Base-by-base conservation (phyloP, 1,140 invertebrate genomes). In the Diprion similis region DNA sequence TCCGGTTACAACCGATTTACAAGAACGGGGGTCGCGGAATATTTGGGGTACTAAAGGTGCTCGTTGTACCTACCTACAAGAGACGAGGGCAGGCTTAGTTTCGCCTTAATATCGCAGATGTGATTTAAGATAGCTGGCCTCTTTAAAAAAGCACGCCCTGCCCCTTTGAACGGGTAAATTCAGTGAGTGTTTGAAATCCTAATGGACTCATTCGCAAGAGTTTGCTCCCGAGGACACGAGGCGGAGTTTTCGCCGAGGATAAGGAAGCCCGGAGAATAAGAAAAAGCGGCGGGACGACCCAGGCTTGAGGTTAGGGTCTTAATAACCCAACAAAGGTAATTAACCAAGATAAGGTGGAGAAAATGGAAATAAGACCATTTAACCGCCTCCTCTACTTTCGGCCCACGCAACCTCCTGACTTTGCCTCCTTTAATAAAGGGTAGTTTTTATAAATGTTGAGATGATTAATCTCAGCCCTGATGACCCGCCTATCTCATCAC, bases 251-350 rank as follows among this genome's bases (percentile, higher is more conserved):
- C 24, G 24, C 24, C 24, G 24, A 37, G 24, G 24, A 37, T 37
- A 37, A 37, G 24, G 24, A 37, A 37, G 24, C 24, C 2, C 2
- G 24, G 24, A 6, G 24, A 37, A 37, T 37, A 37, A 37, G 24
- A 37, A 37, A 37, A 37, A 37, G 24, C 24, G 24, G 24, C 24
- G 24, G 24, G 24, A 37, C 24, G 24, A 6, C 24, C 1, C n/a
- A 9, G 24, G 51, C 4, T 59, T 11, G 51, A 59, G 51, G 51
- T 59, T 59, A 9, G 51, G n/a, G 51, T 4, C 51, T 59, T 59
- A 59, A 59, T 59, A 59, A 59, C 51, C 51, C 51, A 59, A 59
- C 51, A 59, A 59, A 59, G 51, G 51, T 59, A 59, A 59, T 59
- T 59, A 59, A 59, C 51, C 11, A 17, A 59, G 51, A 59, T 59